Base-by-base conservation (phyloP, 1,140 invertebrate genomes). In the Agrilus planipennis region DNA sequence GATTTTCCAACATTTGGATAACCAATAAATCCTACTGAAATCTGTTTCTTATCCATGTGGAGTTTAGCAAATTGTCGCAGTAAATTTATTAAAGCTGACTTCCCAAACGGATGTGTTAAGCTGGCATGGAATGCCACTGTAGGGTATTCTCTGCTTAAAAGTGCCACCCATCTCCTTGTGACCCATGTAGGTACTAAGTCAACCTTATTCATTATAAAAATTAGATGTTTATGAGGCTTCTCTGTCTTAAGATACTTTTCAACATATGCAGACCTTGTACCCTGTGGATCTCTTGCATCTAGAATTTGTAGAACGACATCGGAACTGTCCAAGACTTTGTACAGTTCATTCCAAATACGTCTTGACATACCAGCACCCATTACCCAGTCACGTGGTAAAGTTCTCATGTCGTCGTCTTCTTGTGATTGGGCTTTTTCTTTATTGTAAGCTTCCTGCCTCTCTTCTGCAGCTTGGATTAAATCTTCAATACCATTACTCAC, bases 1-100 rank as follows among this genome's bases (percentile, higher is more conserved):
- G 91, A 96, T 68, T 99, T 99, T 0, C 96, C 96, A 9, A 92
- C 90, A 74, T 99, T 99, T 3, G 96, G 96, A 67, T 99, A 99
- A 0, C 96, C 96, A 60, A 99, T 96, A 44, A 99, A 89, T 10
- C 95, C 96, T 37, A 99, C 89, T 64, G 90, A 96, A 25, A 99
- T 99, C 71, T 99, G 92, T 58, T 96, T 95, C 55, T 93, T 93
- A 54, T 97, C 91, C 34, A 78, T 67, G 57, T 98, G 93, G 1
- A 97, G 67, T 67, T 96, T 55, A n/a, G 77, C 83, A 70, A 99
- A 92, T 61, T 99, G 95, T 17, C 95, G 72, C 3, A 99, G 65
- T 12, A 99, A 64, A 67, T 95, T 95, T 40, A 99, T 99, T 0
- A 99, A 64, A 0, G 93, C 88, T 32, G 93, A 93, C 73, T 99